A percentile compares a stretch with the other conserved stretches of the same genome.
Conservation (phyloP, 30 jellyfish, hydroid and myxozoan species). For the Aurelia sp. region DNA sequence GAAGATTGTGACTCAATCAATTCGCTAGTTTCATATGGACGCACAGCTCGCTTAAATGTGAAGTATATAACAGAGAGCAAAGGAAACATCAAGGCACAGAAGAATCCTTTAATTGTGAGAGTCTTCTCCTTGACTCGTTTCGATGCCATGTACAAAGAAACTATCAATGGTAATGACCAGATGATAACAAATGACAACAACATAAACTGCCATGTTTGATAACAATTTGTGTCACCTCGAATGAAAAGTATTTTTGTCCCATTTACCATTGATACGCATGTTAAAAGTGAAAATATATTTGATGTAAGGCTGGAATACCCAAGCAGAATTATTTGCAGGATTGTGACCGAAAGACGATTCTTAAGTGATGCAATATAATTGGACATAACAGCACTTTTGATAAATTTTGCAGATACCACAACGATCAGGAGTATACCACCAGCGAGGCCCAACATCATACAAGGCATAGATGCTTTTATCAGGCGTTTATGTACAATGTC, state of each 20-base stretch:
- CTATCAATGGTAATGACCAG: conserved; percentile 15
- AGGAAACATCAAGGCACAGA: conserved; percentile 7
- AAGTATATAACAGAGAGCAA: neutral
- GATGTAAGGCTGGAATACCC: conserved; percentile 30
- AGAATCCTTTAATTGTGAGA: conserved; percentile 3
- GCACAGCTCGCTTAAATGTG: neutral
- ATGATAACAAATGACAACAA: neutral
- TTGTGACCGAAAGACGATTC: neutral
- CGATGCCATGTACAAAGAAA: neutral
- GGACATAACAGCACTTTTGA: too few species aligned
- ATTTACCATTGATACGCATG: conserved; percentile 21
- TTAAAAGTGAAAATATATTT: neutral
- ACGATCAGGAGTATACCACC: too few species aligned
- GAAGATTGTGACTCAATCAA: too few species aligned
- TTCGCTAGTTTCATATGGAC: too few species aligned
- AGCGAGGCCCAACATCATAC: too few species aligned
- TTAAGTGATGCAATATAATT: neutral
- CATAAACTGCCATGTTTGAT: conserved; percentile 5
- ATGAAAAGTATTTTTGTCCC: conserved; percentile 2
- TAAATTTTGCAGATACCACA: too few species aligned
- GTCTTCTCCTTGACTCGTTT: neutral
- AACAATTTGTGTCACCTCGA: conserved; percentile 5
- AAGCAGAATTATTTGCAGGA: neutral
- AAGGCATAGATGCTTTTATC: too few species aligned
- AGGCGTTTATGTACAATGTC: too few species aligned